phyloP scores from a whole-genome alignment of 2,113 vertebrate species.

The Cyanoliseus patagonus region DNA sequence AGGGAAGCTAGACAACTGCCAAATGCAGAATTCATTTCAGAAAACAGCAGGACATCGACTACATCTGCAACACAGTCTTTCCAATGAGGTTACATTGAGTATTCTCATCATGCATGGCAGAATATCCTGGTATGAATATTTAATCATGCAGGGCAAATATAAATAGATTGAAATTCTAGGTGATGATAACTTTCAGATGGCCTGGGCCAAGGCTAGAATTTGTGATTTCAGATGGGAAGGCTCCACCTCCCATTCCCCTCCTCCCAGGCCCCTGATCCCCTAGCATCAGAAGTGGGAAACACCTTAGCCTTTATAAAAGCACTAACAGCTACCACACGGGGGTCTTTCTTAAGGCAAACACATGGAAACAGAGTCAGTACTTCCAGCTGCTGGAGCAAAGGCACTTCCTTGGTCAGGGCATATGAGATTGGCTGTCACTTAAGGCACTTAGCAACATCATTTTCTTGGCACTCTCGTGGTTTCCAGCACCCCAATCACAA shows the following conservation, averaged over 20 bases:
- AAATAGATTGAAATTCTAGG: conserved; percentile 39
- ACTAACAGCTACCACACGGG: not conserved
- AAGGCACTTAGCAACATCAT: not conserved
- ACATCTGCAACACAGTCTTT: conserved; percentile 10
- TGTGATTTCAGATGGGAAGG: conserved; percentile 3
- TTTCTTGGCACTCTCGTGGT: not conserved
- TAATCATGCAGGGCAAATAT: conserved; percentile 51
- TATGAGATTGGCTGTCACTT: not conserved
- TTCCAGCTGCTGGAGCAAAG: not conserved
- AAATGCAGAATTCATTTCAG: conserved; percentile 17
- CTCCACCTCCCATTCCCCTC: not conserved
- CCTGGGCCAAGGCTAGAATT: conserved; percentile 11
- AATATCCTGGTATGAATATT: conserved; percentile 42
- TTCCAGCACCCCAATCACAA: not conserved
- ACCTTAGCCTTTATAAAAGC: not conserved
- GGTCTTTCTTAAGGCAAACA: not conserved
- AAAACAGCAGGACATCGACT: not conserved
- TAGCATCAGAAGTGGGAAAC: not conserved
- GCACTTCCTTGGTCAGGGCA: not conserved
- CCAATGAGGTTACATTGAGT: conserved; percentile 10
- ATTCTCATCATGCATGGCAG: conserved; percentile 24
- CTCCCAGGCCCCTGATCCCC: rapidly evolving
- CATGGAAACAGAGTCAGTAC: not conserved
- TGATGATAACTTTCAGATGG: conserved; percentile 37
- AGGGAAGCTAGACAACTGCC: not conserved